phyloP scores from a whole-genome alignment of 2,888 invertebrate genomes.

The Conchocele bisecta region DNA sequence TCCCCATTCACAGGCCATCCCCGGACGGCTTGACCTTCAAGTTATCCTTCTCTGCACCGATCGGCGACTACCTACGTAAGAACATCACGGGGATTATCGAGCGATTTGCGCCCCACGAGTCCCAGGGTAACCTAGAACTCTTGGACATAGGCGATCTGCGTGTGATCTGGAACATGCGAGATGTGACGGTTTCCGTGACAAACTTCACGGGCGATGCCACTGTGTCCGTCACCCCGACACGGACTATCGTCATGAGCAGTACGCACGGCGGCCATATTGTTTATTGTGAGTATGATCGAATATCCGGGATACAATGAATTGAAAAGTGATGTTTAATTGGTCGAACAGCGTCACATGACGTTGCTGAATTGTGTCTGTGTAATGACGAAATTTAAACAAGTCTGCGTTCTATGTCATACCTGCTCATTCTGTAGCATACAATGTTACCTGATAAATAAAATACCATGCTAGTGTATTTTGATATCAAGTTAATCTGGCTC shows the following conservation, averaged over 20 bases:
- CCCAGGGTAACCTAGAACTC: constrained; percentile 56
- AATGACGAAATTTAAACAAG: too few species aligned
- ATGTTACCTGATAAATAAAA: too few species aligned
- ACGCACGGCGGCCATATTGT: constrained; percentile 47
- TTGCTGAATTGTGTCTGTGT: too few species aligned
- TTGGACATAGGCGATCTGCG: constrained; percentile 62
- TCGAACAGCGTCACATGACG: too few species aligned
- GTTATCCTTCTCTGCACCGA: constrained; percentile 59
- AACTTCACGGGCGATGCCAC: constrained; percentile 61
- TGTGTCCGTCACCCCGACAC: constrained; percentile 41
- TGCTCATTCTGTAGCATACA: too few species aligned
- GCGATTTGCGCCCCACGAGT: constrained; percentile 59
- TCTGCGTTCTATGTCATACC: too few species aligned
- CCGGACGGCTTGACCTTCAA: constrained; percentile 54
- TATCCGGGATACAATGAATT: too few species aligned
- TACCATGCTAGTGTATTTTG: too few species aligned
- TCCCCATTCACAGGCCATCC: constrained; percentile 33
- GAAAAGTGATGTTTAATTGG: too few species aligned
- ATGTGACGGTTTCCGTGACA: constrained; percentile 55
- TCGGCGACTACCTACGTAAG: constrained; percentile 57
- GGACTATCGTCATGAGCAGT: constrained; percentile 33
- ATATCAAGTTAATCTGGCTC: too few species aligned
- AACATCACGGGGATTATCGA: constrained; percentile 59
- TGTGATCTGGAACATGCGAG: constrained; percentile 61
- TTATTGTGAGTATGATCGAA: constrained; percentile 59